Base-by-base conservation (phyloP, 2,888 invertebrate genomes). In the Drosophila austrosaltans region DNA sequence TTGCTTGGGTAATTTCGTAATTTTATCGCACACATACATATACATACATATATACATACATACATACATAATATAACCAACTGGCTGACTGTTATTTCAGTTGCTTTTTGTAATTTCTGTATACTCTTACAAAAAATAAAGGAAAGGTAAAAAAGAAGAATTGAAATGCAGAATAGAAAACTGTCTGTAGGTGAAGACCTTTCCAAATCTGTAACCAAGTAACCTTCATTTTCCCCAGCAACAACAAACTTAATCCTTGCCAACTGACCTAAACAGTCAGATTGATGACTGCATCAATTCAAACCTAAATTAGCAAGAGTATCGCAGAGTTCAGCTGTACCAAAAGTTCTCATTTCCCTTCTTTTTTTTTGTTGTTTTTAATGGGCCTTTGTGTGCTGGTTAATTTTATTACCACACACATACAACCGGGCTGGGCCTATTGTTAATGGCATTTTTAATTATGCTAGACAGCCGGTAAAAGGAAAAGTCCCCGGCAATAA, bases 391-490 rank as follows among this genome's bases (percentile, higher is more conserved):
- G 70, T 65, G 63, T 65, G 77, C 71, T 59, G 74, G 53, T 76
- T 76, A 65, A 73, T 79, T 78, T 78, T 73, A 79, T 66, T 66
- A 57, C 22, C 61, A 12, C 48, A 48, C 48, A 48, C 53, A 30
- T 6, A 30, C 6, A 54, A 42, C 40, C 61, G 72, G 40, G 53
- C 63, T 22, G 58, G 36, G 48, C 40, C 59, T 39, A 59, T 59
- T 40, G 59, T 59, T 59, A 39, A 59, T 39, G 42, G 59, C 59
- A 42, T 59, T 59, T 59, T 59, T 59, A 59, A 59, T 59, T 59
- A 59, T 59, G 59, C 42, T 10, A 40, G 40, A 25, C 39, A 42
- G 40, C 20, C 36, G 57, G 57, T 25, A 39, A 59, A 39, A 42
- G 54, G 5, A 54, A 54, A 28, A 30, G n/a, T 48, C 5, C 25